These are phyloP conservation scores for Cariama cristata DNA, from an alignment of 2,113 vertebrate species.

Conservation along the genomic window DNA sequence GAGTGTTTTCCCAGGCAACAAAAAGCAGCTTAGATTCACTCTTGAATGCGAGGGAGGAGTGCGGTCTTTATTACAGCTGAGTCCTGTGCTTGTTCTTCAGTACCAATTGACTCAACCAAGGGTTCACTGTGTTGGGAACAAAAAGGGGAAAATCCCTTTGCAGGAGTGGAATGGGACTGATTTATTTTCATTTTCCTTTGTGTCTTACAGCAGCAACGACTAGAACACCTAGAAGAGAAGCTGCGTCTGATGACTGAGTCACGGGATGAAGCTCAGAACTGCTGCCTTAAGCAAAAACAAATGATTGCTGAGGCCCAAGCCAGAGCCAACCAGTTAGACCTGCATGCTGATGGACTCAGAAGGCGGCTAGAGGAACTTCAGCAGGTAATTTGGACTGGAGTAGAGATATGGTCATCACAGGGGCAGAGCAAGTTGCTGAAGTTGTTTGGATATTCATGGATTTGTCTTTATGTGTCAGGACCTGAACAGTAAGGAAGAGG, in stretches of 20 bases:
- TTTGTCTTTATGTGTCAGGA: constrained; percentile 77
- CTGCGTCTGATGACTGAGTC: constrained; percentile 80
- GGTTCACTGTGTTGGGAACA: neutral
- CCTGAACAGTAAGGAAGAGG: constrained; percentile 87
- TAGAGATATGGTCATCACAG: neutral
- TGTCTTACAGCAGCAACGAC: constrained; percentile 82
- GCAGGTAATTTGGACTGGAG: constrained; percentile 77
- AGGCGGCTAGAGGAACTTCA: constrained; percentile 87
- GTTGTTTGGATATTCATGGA: neutral
- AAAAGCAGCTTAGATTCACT: neutral
- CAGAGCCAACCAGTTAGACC: constrained; percentile 78
- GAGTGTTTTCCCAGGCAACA: neutral
- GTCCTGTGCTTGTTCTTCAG: neutral
- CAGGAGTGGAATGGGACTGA: neutral
- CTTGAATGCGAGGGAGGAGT: neutral
- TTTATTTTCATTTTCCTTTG: neutral
- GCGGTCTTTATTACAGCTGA: fast-evolving
- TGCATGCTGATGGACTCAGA: constrained; percentile 81
- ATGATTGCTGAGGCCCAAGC: constrained; percentile 82
- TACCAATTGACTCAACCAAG: neutral
- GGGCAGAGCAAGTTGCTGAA: neutral
- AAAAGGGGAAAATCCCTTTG: neutral
- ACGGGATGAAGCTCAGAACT: constrained; percentile 85
- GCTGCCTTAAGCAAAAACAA: constrained; percentile 89
- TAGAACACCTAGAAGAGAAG: constrained; percentile 89